These are phyloP conservation scores for Nemapogon koenigi DNA, from an alignment of 2,888 invertebrate genomes.

Conservation along the genomic window DNA sequence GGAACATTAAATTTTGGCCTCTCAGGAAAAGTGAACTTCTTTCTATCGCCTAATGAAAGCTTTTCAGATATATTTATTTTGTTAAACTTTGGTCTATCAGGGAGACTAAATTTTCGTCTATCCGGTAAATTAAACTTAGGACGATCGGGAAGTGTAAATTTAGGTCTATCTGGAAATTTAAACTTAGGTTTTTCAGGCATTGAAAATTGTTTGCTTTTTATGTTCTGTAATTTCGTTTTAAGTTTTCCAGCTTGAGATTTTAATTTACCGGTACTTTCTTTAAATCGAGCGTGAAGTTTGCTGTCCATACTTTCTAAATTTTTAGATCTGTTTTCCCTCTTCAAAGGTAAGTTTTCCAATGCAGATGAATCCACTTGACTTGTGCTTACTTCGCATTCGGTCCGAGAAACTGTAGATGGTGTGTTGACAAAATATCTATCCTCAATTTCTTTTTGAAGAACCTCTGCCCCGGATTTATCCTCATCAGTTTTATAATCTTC, in stretches of 20 bases:
- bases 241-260: slow-evolving; percentile 76
- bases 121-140: slow-evolving; percentile 66
- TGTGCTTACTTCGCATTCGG: slow-evolving; percentile 69
- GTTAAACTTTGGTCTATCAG: slow-evolving; percentile 64
- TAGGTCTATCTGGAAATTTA: slow-evolving; percentile 62
- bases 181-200: slow-evolving; percentile 64
- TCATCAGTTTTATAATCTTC: slow-evolving; percentile 28
- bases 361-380: slow-evolving; percentile 73
- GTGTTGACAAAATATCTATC: slow-evolving; percentile 67
- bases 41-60: slow-evolving; percentile 61
- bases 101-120: slow-evolving; percentile 70
- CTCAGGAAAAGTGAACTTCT: slow-evolving; percentile 69
- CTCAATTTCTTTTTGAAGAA: slow-evolving; percentile 69
- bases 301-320: slow-evolving; percentile 55
- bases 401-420: slow-evolving; percentile 66
- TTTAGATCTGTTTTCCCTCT: slow-evolving; percentile 63
- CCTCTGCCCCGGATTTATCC: slow-evolving; percentile 47
- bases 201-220: slow-evolving; percentile 63
- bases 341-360: slow-evolving; percentile 68
- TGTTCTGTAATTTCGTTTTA: slow-evolving; percentile 69
- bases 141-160: slow-evolving; percentile 60
- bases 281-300: slow-evolving; percentile 70
- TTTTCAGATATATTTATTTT: slow-evolving; percentile 58
- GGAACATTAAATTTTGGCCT: slow-evolving; percentile 60
- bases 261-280: slow-evolving; percentile 73